Conservation (phyloP, 2,797 vertebrate genomes). For the Austrolebias charrua region DNA sequence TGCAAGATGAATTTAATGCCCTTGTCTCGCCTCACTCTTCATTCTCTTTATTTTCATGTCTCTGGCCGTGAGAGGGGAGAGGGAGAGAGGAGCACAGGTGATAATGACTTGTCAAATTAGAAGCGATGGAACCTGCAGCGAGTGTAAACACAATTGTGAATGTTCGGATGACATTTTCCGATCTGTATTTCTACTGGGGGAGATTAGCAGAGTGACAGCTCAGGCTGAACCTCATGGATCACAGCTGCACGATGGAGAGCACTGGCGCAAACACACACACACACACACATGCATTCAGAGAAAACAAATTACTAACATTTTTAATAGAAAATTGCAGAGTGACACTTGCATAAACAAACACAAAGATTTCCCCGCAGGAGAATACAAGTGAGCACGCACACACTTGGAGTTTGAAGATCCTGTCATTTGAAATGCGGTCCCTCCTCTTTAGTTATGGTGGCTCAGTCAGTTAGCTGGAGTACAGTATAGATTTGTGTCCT, state of each 20-base stretch:
- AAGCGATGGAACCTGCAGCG: conserved; percentile 76
- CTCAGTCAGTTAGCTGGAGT: conserved; percentile 35
- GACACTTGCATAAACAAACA: conserved; percentile 53
- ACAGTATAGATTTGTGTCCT: conserved; percentile 55
- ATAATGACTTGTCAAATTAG: conserved; percentile 82
- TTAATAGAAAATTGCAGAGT: conserved; percentile 45
- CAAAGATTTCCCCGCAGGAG: conserved; percentile 36
- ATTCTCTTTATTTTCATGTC: conserved; percentile 56
- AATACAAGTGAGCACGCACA: conserved; percentile 10
- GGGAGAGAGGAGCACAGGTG: conserved; percentile 66
- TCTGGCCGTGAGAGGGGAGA: conserved; percentile 52
- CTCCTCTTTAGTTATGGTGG: conserved; percentile 40
- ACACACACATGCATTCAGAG: conserved; percentile 16
- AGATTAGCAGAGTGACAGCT: conserved; percentile 79
- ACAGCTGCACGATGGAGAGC: conserved; percentile 61
- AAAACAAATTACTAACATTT: conserved; percentile 55
- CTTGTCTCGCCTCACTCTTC: conserved; percentile 50
- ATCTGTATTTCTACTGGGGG: conserved; percentile 77
- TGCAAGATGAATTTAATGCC: conserved; percentile 50
- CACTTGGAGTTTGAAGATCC: conserved; percentile 40
- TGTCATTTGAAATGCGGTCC: conserved; percentile 38
- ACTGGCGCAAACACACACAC: conserved; percentile 18
- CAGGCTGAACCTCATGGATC: conserved; percentile 69
- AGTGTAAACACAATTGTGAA: conserved; percentile 76
- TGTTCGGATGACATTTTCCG: conserved; percentile 77